Evolutionary conservation across 2,113 vertebrate species (phyloP).

Genomic region (Protobothrops mucrosquamatus): DNA sequence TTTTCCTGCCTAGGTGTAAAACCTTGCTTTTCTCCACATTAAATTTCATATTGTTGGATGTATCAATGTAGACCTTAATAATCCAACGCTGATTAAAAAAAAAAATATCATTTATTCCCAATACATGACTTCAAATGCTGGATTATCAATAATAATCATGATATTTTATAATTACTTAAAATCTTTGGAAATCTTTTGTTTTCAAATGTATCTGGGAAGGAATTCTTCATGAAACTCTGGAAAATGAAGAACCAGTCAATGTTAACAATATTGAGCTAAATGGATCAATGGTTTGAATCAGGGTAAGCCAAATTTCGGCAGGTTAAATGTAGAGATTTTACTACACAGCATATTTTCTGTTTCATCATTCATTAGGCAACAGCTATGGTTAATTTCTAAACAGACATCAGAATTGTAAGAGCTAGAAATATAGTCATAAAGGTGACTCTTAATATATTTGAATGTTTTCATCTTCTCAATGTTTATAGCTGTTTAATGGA

Average conservation of each 20-base stretch:
- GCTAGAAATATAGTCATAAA: neutral
- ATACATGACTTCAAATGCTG: neutral
- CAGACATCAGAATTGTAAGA: conserved; percentile 8
- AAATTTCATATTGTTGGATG: no score
- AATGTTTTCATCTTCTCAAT: neutral
- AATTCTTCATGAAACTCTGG: neutral
- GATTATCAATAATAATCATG: neutral
- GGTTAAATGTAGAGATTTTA: neutral
- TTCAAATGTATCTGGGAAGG: neutral
- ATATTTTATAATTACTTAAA: neutral
- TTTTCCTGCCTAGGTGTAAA: no score
- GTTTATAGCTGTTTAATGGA: neutral
- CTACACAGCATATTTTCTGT: neutral
- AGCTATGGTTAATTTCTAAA: neutral
- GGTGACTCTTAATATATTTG: neutral
- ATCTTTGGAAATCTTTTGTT: neutral
- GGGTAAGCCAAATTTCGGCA: neutral
- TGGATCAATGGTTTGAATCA: neutral
- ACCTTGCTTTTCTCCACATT: no score
- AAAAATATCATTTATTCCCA: neutral
- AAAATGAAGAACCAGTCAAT: neutral
- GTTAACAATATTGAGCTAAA: neutral
- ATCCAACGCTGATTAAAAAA: neutral
- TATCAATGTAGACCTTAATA: neutral
- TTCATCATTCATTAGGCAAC: neutral